Base-by-base conservation (phyloP, 1,140 invertebrate genomes). In the Pectinophora gossypiella region DNA sequence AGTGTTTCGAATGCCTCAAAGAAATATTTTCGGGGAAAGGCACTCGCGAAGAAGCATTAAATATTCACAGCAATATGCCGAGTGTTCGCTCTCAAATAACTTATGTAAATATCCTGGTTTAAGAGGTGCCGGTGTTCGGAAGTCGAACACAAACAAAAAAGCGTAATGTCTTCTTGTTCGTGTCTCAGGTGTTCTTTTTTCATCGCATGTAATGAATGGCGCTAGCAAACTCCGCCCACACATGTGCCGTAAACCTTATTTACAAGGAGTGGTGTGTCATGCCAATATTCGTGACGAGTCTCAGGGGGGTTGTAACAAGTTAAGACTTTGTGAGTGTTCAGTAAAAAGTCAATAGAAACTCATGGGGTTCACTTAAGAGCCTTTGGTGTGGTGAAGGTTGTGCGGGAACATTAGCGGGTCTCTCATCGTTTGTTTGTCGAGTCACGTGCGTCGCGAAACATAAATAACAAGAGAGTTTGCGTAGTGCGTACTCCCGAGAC, bases 1-100 rank as follows among this genome's bases (percentile, higher is more conserved):
- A 54, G 51, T 54, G 51, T 54, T 54, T 47, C 50, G 42, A 36
- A 52, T 52, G 42, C 40, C 27, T 52, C 51, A 54, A 54, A 54
- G 44, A 47, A 54, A 54, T 47, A 54, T 54, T 54, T 54, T 47
- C 32, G 45, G 51, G 3, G 15, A 42, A 47, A 48, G 51, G 42
- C 42, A 36, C 35, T 52, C 44, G 42, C 42, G 19, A 42, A 19
- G 35, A 42, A 36, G 45, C 44, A 54, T 47, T 40, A 54, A 54
- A 54, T 47, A 54, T 54, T 54, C 51, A 54, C 44, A 40, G 44
- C 51, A 47, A 48, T 54, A 54, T 47, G 51, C 36, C 32, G 45
- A 48, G 51, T 36, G 51, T 23, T 22, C 51, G 50, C 42, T 52
- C 43, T 45, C 23, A 52, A 52, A 52, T 52, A 52, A 45, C 50